Evolutionary conservation across 37 sponge, comb jelly and placozoan species (phyloP).

Genomic region (Aplysina aerophoba): DNA sequence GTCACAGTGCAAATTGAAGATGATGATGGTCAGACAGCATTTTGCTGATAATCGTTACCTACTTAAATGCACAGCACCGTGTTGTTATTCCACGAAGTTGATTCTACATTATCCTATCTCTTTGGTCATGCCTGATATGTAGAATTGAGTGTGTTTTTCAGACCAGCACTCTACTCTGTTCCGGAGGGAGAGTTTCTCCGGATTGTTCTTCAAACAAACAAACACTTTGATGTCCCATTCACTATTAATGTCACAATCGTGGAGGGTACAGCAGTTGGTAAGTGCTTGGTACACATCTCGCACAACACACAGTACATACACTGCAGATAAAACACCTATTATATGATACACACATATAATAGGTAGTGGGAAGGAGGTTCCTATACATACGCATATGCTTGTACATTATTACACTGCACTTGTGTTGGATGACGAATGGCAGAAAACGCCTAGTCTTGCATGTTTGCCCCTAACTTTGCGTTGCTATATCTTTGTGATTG

Average conservation of each 20-base stretch:
- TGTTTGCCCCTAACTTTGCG: too few species aligned
- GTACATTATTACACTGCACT: too few species aligned
- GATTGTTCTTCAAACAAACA: not conserved
- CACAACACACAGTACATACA: not conserved
- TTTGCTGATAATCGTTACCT: too few species aligned
- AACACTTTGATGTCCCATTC: not conserved
- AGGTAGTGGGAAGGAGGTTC: too few species aligned
- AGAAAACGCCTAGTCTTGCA: too few species aligned
- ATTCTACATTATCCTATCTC: not conserved
- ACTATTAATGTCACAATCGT: not conserved
- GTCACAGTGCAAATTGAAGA: conserved; percentile 14
- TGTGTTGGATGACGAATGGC: too few species aligned
- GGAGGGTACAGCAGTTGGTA: conserved; percentile 1
- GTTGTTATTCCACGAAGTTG: too few species aligned
- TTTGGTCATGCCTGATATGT: not conserved
- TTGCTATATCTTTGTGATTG: too few species aligned
- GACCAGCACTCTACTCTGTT: not conserved
- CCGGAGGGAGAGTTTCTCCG: not conserved
- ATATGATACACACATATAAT: not conserved
- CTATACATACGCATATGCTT: not conserved
- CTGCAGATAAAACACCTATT: not conserved
- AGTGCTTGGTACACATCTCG: not conserved
- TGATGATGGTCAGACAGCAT: not conserved
- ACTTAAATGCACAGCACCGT: too few species aligned
- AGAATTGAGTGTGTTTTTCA: not conserved